These are phyloP conservation scores for Ginglymostoma cirratum DNA, from an alignment of 2,113 vertebrate genomes.

Conservation along the genomic window DNA sequence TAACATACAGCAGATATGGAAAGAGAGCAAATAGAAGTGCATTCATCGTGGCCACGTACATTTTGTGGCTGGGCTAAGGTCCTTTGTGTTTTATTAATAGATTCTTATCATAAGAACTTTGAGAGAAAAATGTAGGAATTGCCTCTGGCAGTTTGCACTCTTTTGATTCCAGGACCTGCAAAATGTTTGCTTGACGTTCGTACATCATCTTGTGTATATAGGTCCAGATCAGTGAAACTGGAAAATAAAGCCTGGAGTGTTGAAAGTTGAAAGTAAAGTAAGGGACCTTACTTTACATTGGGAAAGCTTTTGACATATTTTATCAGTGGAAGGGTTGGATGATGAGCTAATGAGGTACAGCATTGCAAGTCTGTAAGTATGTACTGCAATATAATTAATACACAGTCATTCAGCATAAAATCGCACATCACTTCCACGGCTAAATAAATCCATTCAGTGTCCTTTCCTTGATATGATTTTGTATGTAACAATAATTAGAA, in stretches of 20 bases:
- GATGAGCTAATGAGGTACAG: neutral
- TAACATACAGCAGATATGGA: conserved; percentile 3
- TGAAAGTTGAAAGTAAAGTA: neutral
- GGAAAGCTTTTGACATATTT: neutral
- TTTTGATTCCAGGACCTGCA: neutral
- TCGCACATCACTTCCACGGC: neutral
- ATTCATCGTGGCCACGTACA: neutral
- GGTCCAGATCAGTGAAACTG: neutral
- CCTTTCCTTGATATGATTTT: neutral
- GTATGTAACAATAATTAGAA: neutral
- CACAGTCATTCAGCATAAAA: conserved; percentile 10
- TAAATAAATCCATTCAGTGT: neutral
- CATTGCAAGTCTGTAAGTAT: neutral
- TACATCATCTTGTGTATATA: neutral
- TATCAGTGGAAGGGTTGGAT: neutral
- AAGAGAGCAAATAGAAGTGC: too few species aligned
- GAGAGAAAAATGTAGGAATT: neutral
- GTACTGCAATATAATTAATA: neutral
- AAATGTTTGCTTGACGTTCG: neutral
- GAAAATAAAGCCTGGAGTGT: neutral
- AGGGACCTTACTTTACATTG: neutral
- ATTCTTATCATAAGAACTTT: conserved; percentile 23
- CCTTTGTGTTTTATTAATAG: conserved; percentile 21
- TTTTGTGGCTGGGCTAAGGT: neutral
- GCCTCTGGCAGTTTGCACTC: neutral